Evolutionary conservation across 35 echinoderm and acorn worm genomes (phyloP).

Genomic region (Anneissia japonica): DNA sequence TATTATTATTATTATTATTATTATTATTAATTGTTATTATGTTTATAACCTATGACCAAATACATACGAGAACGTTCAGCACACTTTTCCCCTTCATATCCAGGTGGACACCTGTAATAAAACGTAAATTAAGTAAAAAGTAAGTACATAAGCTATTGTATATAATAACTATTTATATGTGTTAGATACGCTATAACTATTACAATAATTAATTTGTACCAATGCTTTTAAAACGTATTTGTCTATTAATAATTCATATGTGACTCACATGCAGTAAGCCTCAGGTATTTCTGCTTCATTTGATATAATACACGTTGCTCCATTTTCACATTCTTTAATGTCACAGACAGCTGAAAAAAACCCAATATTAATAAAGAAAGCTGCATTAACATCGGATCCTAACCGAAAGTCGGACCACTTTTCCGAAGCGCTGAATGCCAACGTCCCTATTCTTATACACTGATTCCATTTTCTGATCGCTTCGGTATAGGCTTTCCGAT

Average conservation of each 20-base stretch:
- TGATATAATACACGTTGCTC: neutral
- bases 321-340: neutral
- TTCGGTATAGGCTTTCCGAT: no score
- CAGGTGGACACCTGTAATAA: neutral
- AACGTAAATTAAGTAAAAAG: neutral
- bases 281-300: neutral
- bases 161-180: neutral
- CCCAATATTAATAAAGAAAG: no score
- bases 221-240: neutral
- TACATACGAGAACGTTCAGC: neutral
- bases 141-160: no score
- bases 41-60: no score
- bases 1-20: no score
- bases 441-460: no score
- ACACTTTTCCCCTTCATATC: neutral
- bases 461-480: no score
- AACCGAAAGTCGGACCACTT: no score
- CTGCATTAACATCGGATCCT: no score
- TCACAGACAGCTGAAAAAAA: neutral
- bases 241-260: no score
- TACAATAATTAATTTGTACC: neutral
- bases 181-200: neutral
- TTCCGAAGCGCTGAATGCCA: no score
- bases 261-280: neutral
- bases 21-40: no score